Evolutionary conservation across 2,797 vertebrate species (phyloP).

Genomic region (Graptemys geographica): DNA sequence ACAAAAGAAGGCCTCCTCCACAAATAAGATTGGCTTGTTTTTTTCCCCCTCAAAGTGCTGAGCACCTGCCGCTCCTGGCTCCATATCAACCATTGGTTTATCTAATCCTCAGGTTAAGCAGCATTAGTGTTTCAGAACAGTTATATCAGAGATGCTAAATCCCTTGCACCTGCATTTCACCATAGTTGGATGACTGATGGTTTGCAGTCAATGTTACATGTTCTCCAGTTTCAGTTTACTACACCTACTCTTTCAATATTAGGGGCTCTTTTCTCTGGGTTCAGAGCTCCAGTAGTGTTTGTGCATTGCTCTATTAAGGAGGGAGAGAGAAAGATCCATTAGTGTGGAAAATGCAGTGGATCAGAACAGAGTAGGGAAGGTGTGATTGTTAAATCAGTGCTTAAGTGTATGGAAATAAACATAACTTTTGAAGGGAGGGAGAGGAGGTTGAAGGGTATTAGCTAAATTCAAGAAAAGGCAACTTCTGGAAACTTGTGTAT

Average conservation of each 20-base stretch:
- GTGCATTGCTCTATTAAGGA: not conserved
- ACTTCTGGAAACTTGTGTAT: not conserved
- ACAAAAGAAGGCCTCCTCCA: not conserved
- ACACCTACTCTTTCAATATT: not conserved
- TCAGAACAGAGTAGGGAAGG: accelerated
- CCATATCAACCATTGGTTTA: not conserved
- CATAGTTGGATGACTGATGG: conserved; percentile 10
- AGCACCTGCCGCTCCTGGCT: not conserved
- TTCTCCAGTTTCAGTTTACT: not conserved
- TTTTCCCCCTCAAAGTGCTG: not conserved
- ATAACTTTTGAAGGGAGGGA: not conserved
- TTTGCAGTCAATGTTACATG: not conserved
- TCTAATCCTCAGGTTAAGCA: conserved; percentile 40
- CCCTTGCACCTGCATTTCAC: not conserved
- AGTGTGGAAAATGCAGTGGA: not conserved
- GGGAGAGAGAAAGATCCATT: not conserved
- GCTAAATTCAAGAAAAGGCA: not conserved
- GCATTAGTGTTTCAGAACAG: conserved; percentile 18
- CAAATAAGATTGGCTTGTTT: not conserved
- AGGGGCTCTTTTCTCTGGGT: not conserved
- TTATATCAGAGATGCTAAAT: not conserved
- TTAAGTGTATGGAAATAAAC: not conserved
- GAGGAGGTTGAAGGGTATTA: not conserved
- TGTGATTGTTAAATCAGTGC: not conserved
- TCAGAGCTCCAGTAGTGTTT: not conserved